Evolutionary conservation across 2,797 vertebrate species (phyloP), one percentile per base, ranked within the genome.

Genomic region (Chloroceryle inda): DNA sequence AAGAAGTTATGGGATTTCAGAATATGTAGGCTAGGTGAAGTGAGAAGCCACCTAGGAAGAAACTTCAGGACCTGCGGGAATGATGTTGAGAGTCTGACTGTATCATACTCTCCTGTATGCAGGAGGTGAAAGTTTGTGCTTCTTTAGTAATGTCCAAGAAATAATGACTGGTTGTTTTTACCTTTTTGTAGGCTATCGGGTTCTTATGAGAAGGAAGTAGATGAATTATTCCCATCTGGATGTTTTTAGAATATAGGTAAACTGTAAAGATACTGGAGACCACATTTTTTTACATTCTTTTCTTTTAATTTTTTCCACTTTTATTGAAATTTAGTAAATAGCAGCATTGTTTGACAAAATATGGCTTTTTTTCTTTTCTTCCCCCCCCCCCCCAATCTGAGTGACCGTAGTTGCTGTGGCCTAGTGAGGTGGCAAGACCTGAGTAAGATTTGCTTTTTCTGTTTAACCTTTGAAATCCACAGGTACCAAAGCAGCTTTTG

Each of bases 71-170:
- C 18, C 7, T 1, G 5, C 10, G 17, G 16, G 9, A 42, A 11
- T 18, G 14, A 6, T 62, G 6, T 72, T 75, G 23, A 42, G 19
- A 58, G 4, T 33, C 18, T 66, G 9, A 15, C 17, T 52, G 21
- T 53, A 5, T 63, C 7, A 1, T 37, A 15, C 9, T 58, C 40
- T 16, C 0, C 1, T 17, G 6, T 50, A 13, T 23, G 29, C 14
- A 37, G 5, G 12, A 62, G 33, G 6, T 50, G 31, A 20, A 75
- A 76, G 26, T 72, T 82, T 31, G 19, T 91, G 29, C 23, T 56
- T 91, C 23, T 63, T 0, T 47, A 63, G 27, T 33, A 82, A 10
- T 71, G 50, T 7, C 42, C 6, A 37, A 33, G 11, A 74, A 61
- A 59, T 33, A 45, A 13, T 20, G 12, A n/a, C 53, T 69, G 22